Evolutionary conservation across 2,888 invertebrate genomes (phyloP).

Genomic region (Theodoxus fluviatilis): DNA sequence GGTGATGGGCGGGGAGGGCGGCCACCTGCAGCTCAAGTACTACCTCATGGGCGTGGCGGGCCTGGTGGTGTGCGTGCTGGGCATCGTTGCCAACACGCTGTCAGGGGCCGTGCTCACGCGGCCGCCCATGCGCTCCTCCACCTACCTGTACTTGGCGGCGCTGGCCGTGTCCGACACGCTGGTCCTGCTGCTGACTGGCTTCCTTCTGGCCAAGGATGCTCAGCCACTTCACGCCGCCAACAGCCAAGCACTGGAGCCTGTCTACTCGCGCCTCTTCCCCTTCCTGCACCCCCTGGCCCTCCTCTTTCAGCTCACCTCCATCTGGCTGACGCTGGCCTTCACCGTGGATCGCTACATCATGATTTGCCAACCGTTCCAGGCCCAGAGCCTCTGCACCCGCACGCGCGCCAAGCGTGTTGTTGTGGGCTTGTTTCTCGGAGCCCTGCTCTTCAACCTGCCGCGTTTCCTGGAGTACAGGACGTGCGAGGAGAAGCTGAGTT

Average conservation of each 20-base stretch:
- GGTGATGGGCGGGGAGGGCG: conserved; percentile 25
- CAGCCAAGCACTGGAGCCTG: conserved; percentile 36
- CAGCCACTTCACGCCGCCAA: conserved; percentile 29
- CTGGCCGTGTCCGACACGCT: conserved; percentile 62
- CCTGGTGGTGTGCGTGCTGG: conserved; percentile 57
- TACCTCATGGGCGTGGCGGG: conserved; percentile 63
- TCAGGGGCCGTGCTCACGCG: conserved; percentile 60
- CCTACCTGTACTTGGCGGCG: conserved; percentile 62
- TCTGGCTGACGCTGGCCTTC: conserved; percentile 64
- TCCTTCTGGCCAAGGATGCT: conserved; percentile 56
- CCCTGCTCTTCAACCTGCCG: conserved; percentile 60
- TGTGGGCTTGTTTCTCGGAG: conserved; percentile 44
- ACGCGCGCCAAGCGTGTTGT: conserved; percentile 57
- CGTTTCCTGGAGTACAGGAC: conserved; percentile 61
- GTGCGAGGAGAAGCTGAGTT: conserved; percentile 31
- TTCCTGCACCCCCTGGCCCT: conserved; percentile 61
- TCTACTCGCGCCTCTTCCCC: conserved; percentile 53
- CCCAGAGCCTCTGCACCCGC: conserved; percentile 59
- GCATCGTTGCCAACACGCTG: conserved; percentile 61
- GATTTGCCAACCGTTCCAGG: conserved; percentile 65
- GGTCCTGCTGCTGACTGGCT: conserved; percentile 56
- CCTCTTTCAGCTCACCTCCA: conserved; percentile 62
- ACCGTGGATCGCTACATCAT: conserved; percentile 65
- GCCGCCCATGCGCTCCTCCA: conserved; percentile 58
- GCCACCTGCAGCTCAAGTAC: conserved; percentile 45